These are phyloP conservation scores for Pantala flavescens DNA, from an alignment of 1,140 invertebrate species.

Conservation along the genomic window DNA sequence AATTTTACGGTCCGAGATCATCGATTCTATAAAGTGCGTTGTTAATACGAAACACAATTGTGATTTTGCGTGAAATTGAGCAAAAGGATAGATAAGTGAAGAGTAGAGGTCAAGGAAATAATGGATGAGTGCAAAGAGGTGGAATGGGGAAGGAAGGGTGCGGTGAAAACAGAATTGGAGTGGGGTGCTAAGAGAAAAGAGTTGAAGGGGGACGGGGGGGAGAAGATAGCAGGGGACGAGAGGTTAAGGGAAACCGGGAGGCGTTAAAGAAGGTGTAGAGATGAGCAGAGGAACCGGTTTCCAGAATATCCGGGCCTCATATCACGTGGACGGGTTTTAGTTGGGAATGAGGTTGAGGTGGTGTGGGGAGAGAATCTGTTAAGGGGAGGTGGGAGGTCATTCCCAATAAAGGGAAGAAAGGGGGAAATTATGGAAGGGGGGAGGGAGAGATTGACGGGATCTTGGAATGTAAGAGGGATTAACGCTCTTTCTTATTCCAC, in stretches of 20 bases:
- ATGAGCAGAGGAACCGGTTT: neutral
- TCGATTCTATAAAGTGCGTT: too few relatives aligned
- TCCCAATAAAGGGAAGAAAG: conserved; percentile 5
- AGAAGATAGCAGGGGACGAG: neutral
- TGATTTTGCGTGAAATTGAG: neutral
- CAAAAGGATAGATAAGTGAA: neutral
- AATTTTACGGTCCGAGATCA: too few relatives aligned
- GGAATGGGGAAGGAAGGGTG: neutral
- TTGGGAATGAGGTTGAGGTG: neutral
- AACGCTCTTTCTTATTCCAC: too few relatives aligned
- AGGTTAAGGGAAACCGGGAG: conserved; percentile 1
- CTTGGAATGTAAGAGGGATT: too few relatives aligned
- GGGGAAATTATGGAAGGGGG: neutral
- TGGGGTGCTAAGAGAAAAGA: neutral
- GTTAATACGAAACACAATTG: too few relatives aligned
- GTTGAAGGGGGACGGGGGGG: neutral
- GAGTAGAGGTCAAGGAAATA: neutral
- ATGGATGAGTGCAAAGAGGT: neutral
- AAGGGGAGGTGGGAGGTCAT: neutral
- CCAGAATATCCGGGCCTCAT: conserved; percentile 7
- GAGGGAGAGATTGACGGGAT: neutral
- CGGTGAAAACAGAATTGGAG: neutral
- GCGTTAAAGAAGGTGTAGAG: conserved; percentile 5
- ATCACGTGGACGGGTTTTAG: neutral
- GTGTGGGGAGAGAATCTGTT: neutral